Evolutionary conservation across 64 coral and sea anemone genomes (phyloP), one percentile per base, ranked within the genome.

Genomic region (Porites australiensis): DNA sequence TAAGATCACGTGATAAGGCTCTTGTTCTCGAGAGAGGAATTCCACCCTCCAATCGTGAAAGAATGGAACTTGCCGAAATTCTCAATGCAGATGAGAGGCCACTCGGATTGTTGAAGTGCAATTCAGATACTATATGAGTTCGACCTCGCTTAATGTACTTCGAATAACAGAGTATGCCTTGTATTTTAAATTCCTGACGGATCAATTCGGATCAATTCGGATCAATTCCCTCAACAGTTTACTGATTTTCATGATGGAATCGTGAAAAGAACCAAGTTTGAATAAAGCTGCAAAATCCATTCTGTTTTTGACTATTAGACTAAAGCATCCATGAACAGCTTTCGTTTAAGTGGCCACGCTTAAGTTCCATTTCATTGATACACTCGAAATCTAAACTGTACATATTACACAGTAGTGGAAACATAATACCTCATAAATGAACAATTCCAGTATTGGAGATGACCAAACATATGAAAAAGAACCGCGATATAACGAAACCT

Each of bases 41-140:
- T 46, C 62, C 61, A 68, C 81, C 62, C 46, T 84, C 44, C 45
- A 51, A 57, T 50, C 73, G 15, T 76, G 13, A 76, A 76, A 84
- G 81, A 51, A 84, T 69, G 67, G 61, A 84, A 51, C 44, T 68
- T 68, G 18, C 61, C 14, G 46, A 65, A 64, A 66, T 46, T 83
- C 64, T 70, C 81, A 84, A 47, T 4, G 8, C 16, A 21, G 11
- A 84, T 37, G 44, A 84, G 81, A 84, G 81, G 62, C 61, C 62
- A 84, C 62, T 68, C 58, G 59, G 44, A 23, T 15, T 8, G 7
- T 11, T 45, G 15, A 60, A 65, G 79, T 82, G 9, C 79, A 82
- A 82, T 64, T 14, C 37, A 57, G 77, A 80, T 80, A 80, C 77
- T 60, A 53, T 82, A 13, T 37, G n/a, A 65, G 58, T 19, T 62